Evolutionary conservation across 2,113 vertebrate species (phyloP), one percentile per base, ranked within the genome.

Genomic region (Peromyscus polionotus): DNA sequence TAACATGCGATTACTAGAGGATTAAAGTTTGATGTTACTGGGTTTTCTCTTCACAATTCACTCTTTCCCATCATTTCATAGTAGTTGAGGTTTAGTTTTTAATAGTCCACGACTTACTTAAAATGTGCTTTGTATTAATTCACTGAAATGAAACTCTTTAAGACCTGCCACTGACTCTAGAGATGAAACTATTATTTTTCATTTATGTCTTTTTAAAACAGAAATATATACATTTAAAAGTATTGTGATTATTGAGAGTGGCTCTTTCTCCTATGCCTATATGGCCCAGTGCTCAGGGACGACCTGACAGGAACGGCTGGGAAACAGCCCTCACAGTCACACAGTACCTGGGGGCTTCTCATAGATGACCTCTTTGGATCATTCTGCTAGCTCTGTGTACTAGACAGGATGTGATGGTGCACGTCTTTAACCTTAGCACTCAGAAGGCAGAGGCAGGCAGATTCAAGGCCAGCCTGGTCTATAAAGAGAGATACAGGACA

Each of bases 131-230:
- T 28, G 36, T 61, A 45, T 70, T 90, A 75, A 79, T 8, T 92
- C 63, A 93, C 24, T 68, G 36, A 89, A 87, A 17, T 86, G 90
- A 92, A 67, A 85, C 31, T 80, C 59, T 95, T 93, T 31, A 54
- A 0, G 14, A 39, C 93, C 20, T 92, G 77, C 48, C 45, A 68
- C 61, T 67, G 48, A 72, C 72, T 77, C 77, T 73, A 81, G 65
- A 81, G 17, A 57, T 67, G 90, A 87, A 91, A 81, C 88, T 84
- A 63, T 61, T 92, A 72, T 86, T 84, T 88, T 75, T n/a, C 68
- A 45, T 63, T 39, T 33, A 14, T 22, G 20, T 68, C 87, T 75
- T 75, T 85, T 91, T 20, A 10, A 79, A 79, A 63, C 36, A 75
- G 26, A 91, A 86, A 75, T 79, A 45, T 73, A 12, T 16, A 65